These are phyloP conservation scores for Cephalopachus bancanus DNA, from an alignment of 2,797 vertebrate species.

Conservation along the genomic window DNA sequence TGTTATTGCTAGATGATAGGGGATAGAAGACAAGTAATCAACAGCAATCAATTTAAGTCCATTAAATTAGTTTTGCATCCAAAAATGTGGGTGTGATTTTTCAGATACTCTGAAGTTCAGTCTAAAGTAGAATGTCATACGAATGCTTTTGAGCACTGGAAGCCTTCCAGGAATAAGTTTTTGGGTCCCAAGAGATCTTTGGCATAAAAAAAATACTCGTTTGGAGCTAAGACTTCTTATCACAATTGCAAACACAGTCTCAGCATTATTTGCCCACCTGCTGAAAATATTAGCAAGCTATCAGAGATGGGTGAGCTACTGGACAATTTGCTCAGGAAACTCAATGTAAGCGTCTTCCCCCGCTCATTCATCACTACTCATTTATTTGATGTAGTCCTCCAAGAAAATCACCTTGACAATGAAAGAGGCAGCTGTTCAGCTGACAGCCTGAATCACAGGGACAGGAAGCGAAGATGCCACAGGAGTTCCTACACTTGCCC, in stretches of 20 bases:
- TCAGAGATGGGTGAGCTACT: not conserved
- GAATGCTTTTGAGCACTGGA: not conserved
- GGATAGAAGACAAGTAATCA: not conserved
- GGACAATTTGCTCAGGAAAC: not conserved
- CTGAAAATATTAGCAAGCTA: not conserved
- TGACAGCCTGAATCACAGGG: constrained; percentile 41
- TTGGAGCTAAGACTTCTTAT: not conserved
- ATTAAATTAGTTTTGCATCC: not conserved
- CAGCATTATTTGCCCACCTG: not conserved
- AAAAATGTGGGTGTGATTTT: constrained; percentile 8
- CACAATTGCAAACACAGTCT: not conserved
- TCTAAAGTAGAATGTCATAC: not conserved
- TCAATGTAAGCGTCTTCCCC: constrained; percentile 22
- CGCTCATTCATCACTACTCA: not conserved
- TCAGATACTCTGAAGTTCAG: constrained; percentile 12
- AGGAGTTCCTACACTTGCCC: not conserved
- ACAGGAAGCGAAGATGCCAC: not conserved
- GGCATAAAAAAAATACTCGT: not conserved
- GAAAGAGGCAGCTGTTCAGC: constrained; percentile 60
- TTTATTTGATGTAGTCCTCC: not conserved
- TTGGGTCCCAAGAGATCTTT: not conserved
- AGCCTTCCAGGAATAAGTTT: not conserved
- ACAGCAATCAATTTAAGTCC: not conserved
- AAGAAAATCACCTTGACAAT: constrained; percentile 60
- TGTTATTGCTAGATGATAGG: not conserved